phyloP scores from a whole-genome alignment of 2,888 invertebrate genomes.

The Idaea dimidiata region DNA sequence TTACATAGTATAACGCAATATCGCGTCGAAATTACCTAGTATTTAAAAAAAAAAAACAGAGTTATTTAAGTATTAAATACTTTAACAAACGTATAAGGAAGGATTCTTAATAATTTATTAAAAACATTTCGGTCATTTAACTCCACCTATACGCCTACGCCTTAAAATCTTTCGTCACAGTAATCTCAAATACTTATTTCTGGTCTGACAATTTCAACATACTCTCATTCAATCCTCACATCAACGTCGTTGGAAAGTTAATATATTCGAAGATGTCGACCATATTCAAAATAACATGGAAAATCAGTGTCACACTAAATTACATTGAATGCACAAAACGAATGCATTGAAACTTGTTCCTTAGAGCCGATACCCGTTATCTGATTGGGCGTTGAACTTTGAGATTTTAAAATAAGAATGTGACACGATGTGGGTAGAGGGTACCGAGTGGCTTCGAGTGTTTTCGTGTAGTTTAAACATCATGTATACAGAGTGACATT shows the following conservation, averaged over 20 bases:
- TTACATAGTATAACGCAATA: too few species aligned
- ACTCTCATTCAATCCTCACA: conserved; percentile 10
- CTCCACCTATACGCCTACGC: neutral
- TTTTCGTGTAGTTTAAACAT: conserved; percentile 36
- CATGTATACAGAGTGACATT: conserved; percentile 37
- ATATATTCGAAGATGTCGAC: conserved; percentile 5
- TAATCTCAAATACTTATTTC: conserved; percentile 2
- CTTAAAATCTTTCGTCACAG: neutral
- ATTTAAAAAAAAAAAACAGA: neutral
- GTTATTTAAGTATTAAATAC: neutral
- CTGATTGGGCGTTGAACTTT: conserved; percentile 46
- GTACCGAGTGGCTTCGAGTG: conserved; percentile 17
- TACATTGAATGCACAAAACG: conserved; percentile 32
- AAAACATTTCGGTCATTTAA: neutral
- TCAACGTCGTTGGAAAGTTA: conserved; percentile 2
- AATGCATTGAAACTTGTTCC: conserved; percentile 43
- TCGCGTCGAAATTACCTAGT: neutral
- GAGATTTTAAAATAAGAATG: conserved; percentile 44
- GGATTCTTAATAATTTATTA: neutral
- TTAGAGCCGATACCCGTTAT: conserved; percentile 50
- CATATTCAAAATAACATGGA: conserved; percentile 33
- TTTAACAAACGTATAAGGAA: neutral
- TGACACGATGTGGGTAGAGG: conserved; percentile 25
- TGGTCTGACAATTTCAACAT: conserved; percentile 7
- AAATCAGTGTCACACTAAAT: conserved; percentile 43